These are phyloP conservation scores for Metalampra italica DNA, from an alignment of 2,888 invertebrate species.

Conservation along the genomic window DNA sequence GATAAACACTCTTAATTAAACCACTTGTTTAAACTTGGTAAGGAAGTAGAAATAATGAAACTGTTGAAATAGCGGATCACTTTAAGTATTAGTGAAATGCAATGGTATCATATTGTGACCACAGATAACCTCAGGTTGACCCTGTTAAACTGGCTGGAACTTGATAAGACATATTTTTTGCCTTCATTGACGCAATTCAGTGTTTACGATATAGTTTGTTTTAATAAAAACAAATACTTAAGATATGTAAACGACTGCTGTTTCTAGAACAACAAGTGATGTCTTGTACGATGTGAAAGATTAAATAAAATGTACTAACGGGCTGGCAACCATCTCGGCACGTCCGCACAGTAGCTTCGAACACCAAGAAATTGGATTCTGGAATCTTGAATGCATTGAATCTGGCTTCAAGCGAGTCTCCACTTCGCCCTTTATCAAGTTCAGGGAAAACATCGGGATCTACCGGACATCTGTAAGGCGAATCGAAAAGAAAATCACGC, in stretches of 20 bases:
- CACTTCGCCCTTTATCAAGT: conserved; percentile 89
- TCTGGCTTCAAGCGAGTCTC: conserved; percentile 92
- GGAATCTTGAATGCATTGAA: conserved; percentile 97
- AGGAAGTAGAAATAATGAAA: conserved; percentile 3
- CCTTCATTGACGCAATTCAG: conserved; percentile 44
- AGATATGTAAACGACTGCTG: conserved; percentile 3
- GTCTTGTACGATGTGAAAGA: neutral
- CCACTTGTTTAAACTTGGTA: neutral
- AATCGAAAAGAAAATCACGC: neutral
- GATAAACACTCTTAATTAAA: neutral
- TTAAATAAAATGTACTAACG: conserved; percentile 47
- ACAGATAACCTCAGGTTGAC: conserved; percentile 34
- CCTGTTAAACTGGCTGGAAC: conserved; percentile 28
- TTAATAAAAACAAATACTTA: conserved; percentile 3
- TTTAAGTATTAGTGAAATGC: conserved; percentile 15
- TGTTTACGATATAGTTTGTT: conserved; percentile 21
- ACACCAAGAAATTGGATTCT: conserved; percentile 94
- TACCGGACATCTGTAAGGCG: conserved; percentile 86
- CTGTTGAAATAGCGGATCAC: conserved; percentile 30
- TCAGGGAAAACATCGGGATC: conserved; percentile 96
- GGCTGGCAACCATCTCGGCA: conserved; percentile 95
- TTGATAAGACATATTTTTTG: conserved; percentile 34
- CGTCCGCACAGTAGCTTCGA: conserved; percentile 93
- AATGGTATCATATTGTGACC: conserved; percentile 3
- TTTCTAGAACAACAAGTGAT: conserved; percentile 5